phyloP scores from a whole-genome alignment of 2,888 invertebrate genomes.

The Molorchus minor region DNA sequence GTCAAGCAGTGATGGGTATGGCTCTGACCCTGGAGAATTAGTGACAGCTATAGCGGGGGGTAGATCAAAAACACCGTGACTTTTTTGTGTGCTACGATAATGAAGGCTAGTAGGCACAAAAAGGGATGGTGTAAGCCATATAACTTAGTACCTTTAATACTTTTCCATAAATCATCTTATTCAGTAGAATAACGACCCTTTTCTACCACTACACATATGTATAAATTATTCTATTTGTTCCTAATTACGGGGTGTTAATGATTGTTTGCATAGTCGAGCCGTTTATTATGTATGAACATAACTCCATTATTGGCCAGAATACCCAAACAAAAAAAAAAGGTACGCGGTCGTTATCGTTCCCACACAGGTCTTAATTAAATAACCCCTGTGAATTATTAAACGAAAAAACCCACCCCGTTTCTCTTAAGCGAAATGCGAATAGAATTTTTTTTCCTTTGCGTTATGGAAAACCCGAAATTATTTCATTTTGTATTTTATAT shows the following conservation, averaged over 20 bases:
- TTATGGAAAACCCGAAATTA: constrained; percentile 33
- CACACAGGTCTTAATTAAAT: constrained; percentile 3
- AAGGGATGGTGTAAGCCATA: too few species aligned
- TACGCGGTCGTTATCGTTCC: neutral
- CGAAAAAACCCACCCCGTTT: constrained; percentile 7
- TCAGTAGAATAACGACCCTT: too few species aligned
- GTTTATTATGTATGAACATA: neutral
- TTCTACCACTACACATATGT: too few species aligned
- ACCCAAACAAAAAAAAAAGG: neutral
- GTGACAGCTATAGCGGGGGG: too few species aligned
- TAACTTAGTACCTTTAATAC: too few species aligned
- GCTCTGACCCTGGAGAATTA: too few species aligned
- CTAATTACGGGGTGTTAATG: neutral
- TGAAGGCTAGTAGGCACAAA: too few species aligned
- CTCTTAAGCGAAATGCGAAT: constrained; percentile 1
- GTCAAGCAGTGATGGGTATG: too few species aligned
- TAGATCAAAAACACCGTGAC: too few species aligned
- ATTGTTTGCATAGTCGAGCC: neutral
- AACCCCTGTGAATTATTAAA: constrained; percentile 10
- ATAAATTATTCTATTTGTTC: neutral
- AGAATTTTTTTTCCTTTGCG: constrained; percentile 17
- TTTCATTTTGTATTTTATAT: constrained; percentile 38
- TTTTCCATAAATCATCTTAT: too few species aligned
- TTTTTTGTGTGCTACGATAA: too few species aligned
- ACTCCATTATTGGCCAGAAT: neutral